Evolutionary conservation across 2,888 invertebrate genomes (phyloP).

Genomic region (Arge pagana): DNA sequence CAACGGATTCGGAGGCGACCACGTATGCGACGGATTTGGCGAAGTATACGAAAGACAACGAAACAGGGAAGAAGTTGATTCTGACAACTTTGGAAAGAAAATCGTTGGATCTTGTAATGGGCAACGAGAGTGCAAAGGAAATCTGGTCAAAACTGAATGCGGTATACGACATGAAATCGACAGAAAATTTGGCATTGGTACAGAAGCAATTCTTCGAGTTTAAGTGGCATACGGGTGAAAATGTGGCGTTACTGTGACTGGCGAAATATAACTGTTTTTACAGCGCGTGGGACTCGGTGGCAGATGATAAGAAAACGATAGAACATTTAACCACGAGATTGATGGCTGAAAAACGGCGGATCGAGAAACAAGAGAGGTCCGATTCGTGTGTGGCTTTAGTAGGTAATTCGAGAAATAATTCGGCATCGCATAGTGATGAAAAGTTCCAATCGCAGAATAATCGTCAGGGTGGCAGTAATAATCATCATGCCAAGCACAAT

Average conservation of each 20-base stretch:
- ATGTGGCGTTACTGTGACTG: constrained; percentile 14
- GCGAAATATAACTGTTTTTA: constrained; percentile 24
- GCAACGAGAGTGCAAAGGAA: constrained; percentile 26
- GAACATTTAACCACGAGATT: constrained; percentile 22
- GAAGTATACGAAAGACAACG: constrained; percentile 24
- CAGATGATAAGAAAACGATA: constrained; percentile 13
- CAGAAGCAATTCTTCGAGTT: constrained; percentile 37
- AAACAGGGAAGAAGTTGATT: constrained; percentile 29
- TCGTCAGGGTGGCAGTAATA: not conserved
- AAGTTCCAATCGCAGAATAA: too few species aligned
- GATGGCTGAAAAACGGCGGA: constrained; percentile 14
- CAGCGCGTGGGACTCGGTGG: constrained; percentile 30
- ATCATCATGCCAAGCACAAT: constrained; percentile 6
- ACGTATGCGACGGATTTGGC: too few species aligned
- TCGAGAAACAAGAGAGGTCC: too few species aligned
- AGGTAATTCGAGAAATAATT: too few species aligned
- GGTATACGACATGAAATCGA: constrained; percentile 33
- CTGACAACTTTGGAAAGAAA: constrained; percentile 31
- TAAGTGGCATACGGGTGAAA: constrained; percentile 14
- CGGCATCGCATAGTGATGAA: too few species aligned
- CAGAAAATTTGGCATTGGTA: constrained; percentile 27
- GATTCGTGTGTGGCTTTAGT: too few species aligned
- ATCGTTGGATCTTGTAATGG: constrained; percentile 30
- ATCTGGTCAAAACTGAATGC: constrained; percentile 34
- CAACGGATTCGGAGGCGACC: not conserved